A percentile compares a stretch with the other conserved stretches of the same genome.
Evolutionary conservation across 2,888 invertebrate genomes (phyloP).

Genomic region (Sipha maydis): DNA sequence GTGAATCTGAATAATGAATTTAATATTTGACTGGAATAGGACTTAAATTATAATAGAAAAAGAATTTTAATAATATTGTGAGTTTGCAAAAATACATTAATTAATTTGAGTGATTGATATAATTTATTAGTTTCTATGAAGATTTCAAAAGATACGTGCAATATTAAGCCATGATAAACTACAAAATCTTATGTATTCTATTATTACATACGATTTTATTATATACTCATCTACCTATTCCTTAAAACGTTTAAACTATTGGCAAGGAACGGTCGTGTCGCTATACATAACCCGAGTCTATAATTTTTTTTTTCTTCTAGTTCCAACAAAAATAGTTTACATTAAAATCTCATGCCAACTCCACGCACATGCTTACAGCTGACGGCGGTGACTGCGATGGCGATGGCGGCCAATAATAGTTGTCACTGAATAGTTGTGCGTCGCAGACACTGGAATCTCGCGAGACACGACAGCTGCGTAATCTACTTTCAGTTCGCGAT

Average conservation of each 20-base stretch:
- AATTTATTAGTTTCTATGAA: not conserved
- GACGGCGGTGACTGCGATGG: not conserved
- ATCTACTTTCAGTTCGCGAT: not conserved
- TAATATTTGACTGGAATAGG: too few species aligned
- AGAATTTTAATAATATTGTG: too few species aligned
- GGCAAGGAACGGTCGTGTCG: not conserved
- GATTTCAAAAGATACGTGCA: not conserved
- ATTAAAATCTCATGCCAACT: constrained; percentile 50
- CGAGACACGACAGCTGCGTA: not conserved
- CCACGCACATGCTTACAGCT: not conserved
- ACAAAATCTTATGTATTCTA: not conserved
- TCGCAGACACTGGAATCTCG: constrained; percentile 6
- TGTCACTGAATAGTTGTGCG: constrained; percentile 4
- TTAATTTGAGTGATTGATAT: too few species aligned
- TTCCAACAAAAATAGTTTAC: constrained; percentile 46
- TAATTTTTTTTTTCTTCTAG: constrained; percentile 3
- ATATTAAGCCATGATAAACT: not conserved
- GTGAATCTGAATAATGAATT: too few species aligned
- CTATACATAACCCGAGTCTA: not conserved
- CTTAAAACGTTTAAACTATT: not conserved
- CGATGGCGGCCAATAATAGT: constrained; percentile 28
- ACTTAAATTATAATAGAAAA: too few species aligned
- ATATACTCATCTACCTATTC: not conserved
- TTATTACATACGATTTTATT: not conserved
- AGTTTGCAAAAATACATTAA: too few species aligned